phyloP scores from a whole-genome alignment of 2,888 invertebrate species.

The Scaptomyza cyrtandrae region DNA sequence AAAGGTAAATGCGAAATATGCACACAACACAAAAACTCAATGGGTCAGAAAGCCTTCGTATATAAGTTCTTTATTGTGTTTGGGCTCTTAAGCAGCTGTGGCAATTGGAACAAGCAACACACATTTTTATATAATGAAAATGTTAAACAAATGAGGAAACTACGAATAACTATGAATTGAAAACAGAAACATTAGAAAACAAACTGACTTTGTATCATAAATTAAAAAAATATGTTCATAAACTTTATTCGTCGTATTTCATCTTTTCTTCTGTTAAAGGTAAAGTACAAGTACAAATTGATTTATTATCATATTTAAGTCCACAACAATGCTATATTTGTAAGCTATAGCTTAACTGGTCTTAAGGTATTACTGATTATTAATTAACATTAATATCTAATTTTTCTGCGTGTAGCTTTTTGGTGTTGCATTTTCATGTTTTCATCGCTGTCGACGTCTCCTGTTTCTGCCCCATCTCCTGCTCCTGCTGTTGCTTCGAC shows the following conservation, averaged over 20 bases:
- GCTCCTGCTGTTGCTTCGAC: slow-evolving; percentile 18
- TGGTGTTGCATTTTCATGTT: slow-evolving; percentile 68
- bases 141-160: neutral
- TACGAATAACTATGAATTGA: neutral
- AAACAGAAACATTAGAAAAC: too few relatives aligned
- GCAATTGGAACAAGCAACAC: slow-evolving; percentile 13
- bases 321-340: too few relatives aligned
- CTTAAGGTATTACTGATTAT: too few relatives aligned
- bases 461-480: slow-evolving; percentile 20
- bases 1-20: slow-evolving; percentile 33
- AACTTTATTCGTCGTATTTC: too few relatives aligned
- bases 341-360: too few relatives aligned
- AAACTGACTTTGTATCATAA: too few relatives aligned
- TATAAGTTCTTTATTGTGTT: slow-evolving; percentile 1
- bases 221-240: too few relatives aligned
- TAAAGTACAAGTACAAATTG: too few relatives aligned
- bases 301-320: too few relatives aligned
- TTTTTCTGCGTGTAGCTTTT: slow-evolving; percentile 54
- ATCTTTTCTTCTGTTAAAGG: too few relatives aligned
- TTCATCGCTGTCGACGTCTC: slow-evolving; percentile 49
- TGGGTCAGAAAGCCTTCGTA: slow-evolving; percentile 41
- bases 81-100: slow-evolving; percentile 45
- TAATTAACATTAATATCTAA: neutral
- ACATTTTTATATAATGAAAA: neutral
- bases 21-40: slow-evolving; percentile 34